phyloP scores from a whole-genome alignment of 1,140 invertebrate genomes.

The Zeugodacus cucurbitae region DNA sequence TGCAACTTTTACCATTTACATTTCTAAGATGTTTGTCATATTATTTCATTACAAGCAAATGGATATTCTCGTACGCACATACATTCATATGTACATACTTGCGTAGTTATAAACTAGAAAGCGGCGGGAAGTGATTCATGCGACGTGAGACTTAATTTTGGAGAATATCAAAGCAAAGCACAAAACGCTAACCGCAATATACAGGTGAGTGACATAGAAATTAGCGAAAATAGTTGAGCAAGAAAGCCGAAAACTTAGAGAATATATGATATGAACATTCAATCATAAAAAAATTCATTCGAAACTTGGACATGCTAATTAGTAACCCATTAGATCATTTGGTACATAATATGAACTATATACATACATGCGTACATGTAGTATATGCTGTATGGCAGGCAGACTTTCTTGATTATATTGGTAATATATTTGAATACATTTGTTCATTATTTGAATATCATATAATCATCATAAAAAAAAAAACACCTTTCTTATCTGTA shows the following conservation, averaged over 20 bases:
- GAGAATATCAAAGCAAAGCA: neutral
- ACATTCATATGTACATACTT: neutral
- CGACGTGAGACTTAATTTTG: neutral
- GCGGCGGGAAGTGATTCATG: neutral
- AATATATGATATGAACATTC: neutral
- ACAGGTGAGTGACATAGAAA: neutral
- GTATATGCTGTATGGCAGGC: neutral
- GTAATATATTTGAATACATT: too few species aligned
- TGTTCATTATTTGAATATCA: too few species aligned
- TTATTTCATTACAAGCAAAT: neutral
- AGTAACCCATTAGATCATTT: neutral
- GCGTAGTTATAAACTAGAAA: neutral
- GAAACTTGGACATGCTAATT: neutral
- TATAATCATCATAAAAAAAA: too few species aligned
- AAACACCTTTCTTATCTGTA: too few species aligned
- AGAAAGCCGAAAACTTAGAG: neutral
- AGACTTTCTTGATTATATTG: neutral
- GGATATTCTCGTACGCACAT: neutral
- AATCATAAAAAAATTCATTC: too few species aligned
- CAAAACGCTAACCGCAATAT: neutral
- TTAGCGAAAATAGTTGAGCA: neutral
- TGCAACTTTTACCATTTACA: neutral
- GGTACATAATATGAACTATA: neutral
- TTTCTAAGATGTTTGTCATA: neutral
- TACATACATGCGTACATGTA: neutral